Evolutionary conservation across 2,113 vertebrate species (phyloP).

Genomic region (Vulpes ferrilata): DNA sequence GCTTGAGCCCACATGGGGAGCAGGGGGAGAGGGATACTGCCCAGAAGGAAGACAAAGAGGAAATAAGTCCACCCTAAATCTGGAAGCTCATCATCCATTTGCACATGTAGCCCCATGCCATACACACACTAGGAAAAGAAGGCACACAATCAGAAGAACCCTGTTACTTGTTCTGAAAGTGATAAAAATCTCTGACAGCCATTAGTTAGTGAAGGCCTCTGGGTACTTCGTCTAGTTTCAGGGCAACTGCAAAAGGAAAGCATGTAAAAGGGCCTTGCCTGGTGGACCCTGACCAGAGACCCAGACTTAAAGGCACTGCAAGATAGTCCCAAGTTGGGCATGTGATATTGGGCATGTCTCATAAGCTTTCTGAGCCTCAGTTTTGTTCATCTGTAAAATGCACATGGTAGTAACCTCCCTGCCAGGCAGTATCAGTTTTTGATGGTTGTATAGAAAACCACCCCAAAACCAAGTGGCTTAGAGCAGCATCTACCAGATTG

Average conservation of each 20-base stretch:
- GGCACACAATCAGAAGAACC: neutral
- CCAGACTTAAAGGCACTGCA: neutral
- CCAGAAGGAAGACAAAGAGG: neutral
- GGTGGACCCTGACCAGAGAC: neutral
- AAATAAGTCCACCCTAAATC: neutral
- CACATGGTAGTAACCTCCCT: neutral
- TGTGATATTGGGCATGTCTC: neutral
- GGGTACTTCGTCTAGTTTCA: neutral
- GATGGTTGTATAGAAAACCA: neutral
- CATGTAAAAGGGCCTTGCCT: neutral
- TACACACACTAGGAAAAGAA: neutral
- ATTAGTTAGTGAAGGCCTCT: neutral
- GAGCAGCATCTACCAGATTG: neutral
- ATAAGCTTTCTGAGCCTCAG: neutral
- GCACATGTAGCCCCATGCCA: accelerated
- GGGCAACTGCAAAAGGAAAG: neutral
- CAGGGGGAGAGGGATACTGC: neutral
- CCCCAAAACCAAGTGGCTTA: neutral
- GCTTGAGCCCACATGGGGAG: too few relatives aligned
- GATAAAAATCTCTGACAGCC: neutral
- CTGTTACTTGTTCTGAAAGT: neutral
- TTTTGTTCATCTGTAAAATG: neutral
- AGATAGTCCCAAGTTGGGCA: neutral
- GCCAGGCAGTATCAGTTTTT: neutral
- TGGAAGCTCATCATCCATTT: neutral